phyloP scores from a whole-genome alignment of 2,113 vertebrate genomes.

The Otis tarda region DNA sequence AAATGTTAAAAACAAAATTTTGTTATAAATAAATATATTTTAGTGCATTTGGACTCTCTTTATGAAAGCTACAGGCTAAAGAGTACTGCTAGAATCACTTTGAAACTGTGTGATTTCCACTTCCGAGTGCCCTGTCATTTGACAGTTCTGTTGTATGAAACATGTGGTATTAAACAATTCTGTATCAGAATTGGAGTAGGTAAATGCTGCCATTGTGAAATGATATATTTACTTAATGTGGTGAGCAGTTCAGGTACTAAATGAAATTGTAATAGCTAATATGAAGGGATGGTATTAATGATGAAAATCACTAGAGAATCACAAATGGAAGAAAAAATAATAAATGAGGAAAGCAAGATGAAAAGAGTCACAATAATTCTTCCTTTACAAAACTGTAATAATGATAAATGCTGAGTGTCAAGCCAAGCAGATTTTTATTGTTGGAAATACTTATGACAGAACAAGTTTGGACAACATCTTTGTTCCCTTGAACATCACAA shows the following conservation, averaged over 20 bases:
- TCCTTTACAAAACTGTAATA: not conserved
- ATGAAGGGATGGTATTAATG: not conserved
- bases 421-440: not conserved
- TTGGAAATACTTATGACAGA: not conserved
- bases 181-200: not conserved
- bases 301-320: not conserved
- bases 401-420: not conserved
- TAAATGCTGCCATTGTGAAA: not conserved
- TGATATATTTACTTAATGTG: not conserved
- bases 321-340: not conserved
- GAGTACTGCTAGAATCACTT: not conserved
- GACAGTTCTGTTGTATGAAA: not conserved
- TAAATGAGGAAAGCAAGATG: not conserved
- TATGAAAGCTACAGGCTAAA: not conserved
- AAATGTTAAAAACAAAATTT: not conserved
- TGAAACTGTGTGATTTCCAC: not conserved
- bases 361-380: not conserved
- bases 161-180: not conserved
- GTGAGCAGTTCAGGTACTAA: not conserved
- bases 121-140: not conserved
- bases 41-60: not conserved
- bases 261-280: not conserved
- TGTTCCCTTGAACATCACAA: not conserved
- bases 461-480: not conserved
- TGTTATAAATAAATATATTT: not conserved